Conservation (phyloP, 64 coral and sea anemone genomes). For the Anthopleura sola region DNA sequence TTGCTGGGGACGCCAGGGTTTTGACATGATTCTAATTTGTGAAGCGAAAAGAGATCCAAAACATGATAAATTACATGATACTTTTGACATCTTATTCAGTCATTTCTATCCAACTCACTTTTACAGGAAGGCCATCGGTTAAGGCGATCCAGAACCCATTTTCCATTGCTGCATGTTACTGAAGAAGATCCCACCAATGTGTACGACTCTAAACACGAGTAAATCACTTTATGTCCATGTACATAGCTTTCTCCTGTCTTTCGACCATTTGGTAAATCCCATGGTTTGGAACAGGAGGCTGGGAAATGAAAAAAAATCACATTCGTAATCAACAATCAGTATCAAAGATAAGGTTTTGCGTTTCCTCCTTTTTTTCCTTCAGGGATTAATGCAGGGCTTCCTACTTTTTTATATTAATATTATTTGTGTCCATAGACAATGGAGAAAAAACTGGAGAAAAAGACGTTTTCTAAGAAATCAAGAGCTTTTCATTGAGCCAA, state of each 20-base stretch:
- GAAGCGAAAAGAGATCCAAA: too few relatives aligned
- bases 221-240: slow-evolving; percentile 23
- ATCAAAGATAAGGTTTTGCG: not conserved
- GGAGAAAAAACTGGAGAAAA: too few relatives aligned
- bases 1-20: slow-evolving; percentile 10
- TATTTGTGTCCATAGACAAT: too few relatives aligned
- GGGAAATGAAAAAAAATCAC: not conserved
- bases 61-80: too few relatives aligned
- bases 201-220: not conserved
- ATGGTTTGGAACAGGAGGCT: slow-evolving; percentile 21
- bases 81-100: too few relatives aligned
- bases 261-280: not conserved
- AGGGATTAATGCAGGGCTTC: too few relatives aligned
- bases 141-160: not conserved
- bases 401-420: too few relatives aligned
- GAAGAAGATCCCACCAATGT: not conserved
- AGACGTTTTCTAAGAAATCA: too few relatives aligned
- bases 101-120: not conserved
- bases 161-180: slow-evolving; percentile 19
- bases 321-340: not conserved
- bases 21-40: slow-evolving; percentile 2
- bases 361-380: too few relatives aligned
- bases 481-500: too few relatives aligned
- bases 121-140: not conserved
- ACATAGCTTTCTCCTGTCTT: slow-evolving; percentile 16